phyloP scores from a whole-genome alignment of 2,797 vertebrate species.

The Artibeus lituratus region DNA sequence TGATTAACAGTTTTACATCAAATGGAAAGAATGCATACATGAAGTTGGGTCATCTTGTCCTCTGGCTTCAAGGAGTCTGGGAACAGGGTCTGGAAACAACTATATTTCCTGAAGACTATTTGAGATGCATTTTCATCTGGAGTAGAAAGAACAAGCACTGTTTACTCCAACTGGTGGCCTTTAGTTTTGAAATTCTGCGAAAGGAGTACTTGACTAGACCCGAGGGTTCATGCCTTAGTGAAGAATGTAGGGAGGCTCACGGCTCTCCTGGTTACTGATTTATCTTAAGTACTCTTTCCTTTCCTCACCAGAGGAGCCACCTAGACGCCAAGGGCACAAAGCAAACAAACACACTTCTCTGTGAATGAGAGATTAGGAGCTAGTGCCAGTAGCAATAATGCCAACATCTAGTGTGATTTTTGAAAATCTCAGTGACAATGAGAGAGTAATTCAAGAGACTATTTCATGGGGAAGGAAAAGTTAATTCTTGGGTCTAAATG shows the following conservation, averaged over 20 bases:
- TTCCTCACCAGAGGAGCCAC: not conserved
- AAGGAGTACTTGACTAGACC: not conserved
- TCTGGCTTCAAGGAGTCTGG: not conserved
- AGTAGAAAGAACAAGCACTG: not conserved
- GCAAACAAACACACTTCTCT: not conserved
- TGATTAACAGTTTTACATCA: not conserved
- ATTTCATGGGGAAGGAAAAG: not conserved
- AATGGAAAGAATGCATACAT: not conserved
- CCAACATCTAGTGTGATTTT: not conserved
- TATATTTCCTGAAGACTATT: not conserved
- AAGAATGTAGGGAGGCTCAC: not conserved
- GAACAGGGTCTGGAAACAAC: not conserved
- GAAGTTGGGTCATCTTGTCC: not conserved
- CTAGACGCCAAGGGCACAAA: not conserved
- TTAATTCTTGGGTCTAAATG: slow-evolving; percentile 16
- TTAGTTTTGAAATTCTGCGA: not conserved
- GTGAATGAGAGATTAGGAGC: not conserved
- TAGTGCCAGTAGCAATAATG: not conserved
- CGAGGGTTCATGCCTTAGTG: no score
- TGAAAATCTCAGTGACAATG: not conserved
- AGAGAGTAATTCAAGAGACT: not conserved
- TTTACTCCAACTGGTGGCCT: not conserved
- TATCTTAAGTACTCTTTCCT: not conserved
- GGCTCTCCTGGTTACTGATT: not conserved
- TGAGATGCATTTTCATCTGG: not conserved